Percentiles rank a stretch among this genome's conserved stretches.
These are phyloP conservation scores for Hofmannophila pseudospretella DNA, from an alignment of 2,888 invertebrate species.

Conservation along the genomic window DNA sequence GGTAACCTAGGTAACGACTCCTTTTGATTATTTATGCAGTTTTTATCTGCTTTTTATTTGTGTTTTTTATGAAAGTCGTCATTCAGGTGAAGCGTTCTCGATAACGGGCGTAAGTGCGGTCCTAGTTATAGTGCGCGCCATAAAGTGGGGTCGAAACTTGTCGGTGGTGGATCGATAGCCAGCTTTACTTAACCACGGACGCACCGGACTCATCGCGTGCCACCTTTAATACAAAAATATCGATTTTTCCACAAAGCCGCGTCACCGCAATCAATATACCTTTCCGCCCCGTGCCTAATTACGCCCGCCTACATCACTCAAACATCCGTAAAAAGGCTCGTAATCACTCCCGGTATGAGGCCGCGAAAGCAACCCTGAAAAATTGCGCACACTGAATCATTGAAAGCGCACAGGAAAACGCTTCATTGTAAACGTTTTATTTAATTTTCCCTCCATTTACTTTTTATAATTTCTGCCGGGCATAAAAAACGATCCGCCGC, in stretches of 20 bases:
- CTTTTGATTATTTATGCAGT: no score
- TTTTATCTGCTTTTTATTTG: no score
- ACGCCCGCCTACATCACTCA: conserved; percentile 73
- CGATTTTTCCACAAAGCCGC: conserved; percentile 74
- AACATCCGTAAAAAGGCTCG: conserved; percentile 66
- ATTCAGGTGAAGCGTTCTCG: conserved; percentile 25
- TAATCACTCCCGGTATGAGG: conserved; percentile 45
- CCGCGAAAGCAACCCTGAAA: conserved; percentile 59
- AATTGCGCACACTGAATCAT: conserved; percentile 71
- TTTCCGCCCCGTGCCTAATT: conserved; percentile 75
- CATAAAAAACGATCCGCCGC: conserved; percentile 73
- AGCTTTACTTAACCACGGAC: conserved; percentile 64
- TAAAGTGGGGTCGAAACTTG: conserved; percentile 67
- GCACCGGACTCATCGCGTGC: conserved; percentile 73
- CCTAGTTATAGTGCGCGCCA: conserved; percentile 55
- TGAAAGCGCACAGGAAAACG: conserved; percentile 76
- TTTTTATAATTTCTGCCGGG: conserved; percentile 76
- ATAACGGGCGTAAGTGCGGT: conserved; percentile 42
- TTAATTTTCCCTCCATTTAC: conserved; percentile 78
- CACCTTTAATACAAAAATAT: conserved; percentile 75
- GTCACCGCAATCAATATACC: conserved; percentile 78
- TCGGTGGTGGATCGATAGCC: conserved; percentile 58
- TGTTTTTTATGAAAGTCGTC: conserved; percentile 34
- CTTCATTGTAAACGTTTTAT: conserved; percentile 77
- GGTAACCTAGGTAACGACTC: no score